phyloP scores from a whole-genome alignment of 2,113 vertebrate species.

The Andinoacara biseriatus region DNA sequence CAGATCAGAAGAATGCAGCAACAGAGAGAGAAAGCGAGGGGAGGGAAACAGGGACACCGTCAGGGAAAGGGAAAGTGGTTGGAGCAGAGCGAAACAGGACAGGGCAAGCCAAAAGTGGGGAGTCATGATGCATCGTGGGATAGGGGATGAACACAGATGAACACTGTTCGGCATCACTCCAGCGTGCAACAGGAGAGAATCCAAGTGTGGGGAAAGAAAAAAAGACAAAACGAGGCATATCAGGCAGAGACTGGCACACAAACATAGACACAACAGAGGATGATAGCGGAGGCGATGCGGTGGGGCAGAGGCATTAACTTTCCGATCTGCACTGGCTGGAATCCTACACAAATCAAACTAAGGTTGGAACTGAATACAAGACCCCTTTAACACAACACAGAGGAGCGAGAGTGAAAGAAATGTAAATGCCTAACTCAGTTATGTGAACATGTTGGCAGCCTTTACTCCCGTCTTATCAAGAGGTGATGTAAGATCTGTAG shows the following conservation, averaged over 20 bases:
- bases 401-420: neutral
- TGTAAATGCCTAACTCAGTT: neutral
- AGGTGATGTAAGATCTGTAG: neutral
- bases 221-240: constrained; percentile 27
- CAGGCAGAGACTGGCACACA: constrained; percentile 9
- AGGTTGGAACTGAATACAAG: neutral
- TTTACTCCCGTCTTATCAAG: neutral
- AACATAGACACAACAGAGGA: constrained; percentile 42
- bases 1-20: constrained; percentile 63
- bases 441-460: neutral
- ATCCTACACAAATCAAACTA: neutral
- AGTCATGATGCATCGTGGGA: constrained; percentile 57
- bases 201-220: neutral
- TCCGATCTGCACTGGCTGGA: constrained; percentile 1
- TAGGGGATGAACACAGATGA: constrained; percentile 57
- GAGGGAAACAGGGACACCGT: constrained; percentile 33
- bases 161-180: constrained; percentile 58
- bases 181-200: constrained; percentile 45
- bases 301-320: neutral
- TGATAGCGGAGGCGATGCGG: neutral
- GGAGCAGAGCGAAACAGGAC: constrained; percentile 53
- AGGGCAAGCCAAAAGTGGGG: constrained; percentile 49
- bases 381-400: neutral
- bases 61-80: constrained; percentile 51
- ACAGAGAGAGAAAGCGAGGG: constrained; percentile 14